Evolutionary conservation across 2,797 vertebrate genomes (phyloP).

Genomic region (Manis pentadactyla): DNA sequence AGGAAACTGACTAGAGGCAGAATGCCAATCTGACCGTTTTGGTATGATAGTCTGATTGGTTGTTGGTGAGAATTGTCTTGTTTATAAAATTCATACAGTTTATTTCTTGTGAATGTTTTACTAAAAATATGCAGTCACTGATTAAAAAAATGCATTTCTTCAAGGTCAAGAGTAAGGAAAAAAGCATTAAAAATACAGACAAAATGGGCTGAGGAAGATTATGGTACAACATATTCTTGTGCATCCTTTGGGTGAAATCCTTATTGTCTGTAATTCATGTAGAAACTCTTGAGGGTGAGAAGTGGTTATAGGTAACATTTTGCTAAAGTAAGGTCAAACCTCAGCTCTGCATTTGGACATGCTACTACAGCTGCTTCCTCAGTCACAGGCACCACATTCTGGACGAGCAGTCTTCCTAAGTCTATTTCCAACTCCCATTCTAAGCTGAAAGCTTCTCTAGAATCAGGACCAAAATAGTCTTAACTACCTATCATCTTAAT

Average conservation of each 20-base stretch:
- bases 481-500: not conserved
- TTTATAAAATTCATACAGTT: not conserved
- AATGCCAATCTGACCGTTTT: not conserved
- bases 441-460: not conserved
- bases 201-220: not conserved
- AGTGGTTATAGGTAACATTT: not conserved
- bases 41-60: not conserved
- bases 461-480: not conserved
- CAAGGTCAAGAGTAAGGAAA: not conserved
- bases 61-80: not conserved
- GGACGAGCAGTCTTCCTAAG: too few relatives aligned
- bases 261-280: not conserved
- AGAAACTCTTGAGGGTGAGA: not conserved
- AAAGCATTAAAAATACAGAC: not conserved
- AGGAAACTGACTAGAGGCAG: not conserved
- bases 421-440: not conserved
- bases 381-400: too few relatives aligned
- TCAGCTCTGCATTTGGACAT: not conserved
- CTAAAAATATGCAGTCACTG: not conserved
- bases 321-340: not conserved
- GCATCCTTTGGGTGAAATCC: not conserved
- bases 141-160: not conserved
- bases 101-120: not conserved
- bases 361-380: not conserved
- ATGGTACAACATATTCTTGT: not conserved